phyloP scores from a whole-genome alignment of 2,113 vertebrate species.

The Todiramphus saurophagus region DNA sequence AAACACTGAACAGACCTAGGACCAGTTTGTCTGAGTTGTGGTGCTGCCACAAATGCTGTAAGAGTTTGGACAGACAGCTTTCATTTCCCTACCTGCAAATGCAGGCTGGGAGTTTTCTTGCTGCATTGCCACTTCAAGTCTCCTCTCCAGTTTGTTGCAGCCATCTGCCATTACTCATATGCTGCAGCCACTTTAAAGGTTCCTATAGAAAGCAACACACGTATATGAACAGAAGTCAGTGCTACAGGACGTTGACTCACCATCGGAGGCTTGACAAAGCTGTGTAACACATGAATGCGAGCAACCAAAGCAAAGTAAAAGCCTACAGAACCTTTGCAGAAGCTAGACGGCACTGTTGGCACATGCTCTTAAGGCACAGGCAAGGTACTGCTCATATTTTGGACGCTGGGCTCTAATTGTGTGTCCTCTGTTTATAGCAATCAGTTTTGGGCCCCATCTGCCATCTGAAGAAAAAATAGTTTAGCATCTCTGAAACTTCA shows the following conservation, averaged over 20 bases:
- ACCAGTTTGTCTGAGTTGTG: not conserved
- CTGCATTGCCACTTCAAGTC: not conserved
- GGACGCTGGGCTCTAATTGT: not conserved
- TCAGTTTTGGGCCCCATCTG: not conserved
- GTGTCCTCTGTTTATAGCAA: accelerated
- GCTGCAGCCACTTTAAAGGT: not conserved
- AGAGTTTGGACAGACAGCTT: not conserved
- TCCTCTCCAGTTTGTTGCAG: not conserved
- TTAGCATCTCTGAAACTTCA: not conserved
- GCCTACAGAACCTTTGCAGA: not conserved
- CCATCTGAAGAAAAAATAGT: not conserved
- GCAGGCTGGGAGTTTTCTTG: not conserved
- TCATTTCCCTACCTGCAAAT: not conserved
- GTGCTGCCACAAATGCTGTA: not conserved
- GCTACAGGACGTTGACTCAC: not conserved
- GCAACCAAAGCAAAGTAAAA: not conserved
- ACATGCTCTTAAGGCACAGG: not conserved
- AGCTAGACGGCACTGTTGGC: constrained; percentile 11
- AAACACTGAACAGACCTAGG: not conserved
- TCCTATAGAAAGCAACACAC: not conserved
- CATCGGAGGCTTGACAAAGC: not conserved
- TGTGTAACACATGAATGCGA: accelerated
- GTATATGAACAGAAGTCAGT: not conserved
- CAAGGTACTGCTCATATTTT: not conserved
- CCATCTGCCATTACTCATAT: accelerated